Base-by-base conservation (phyloP, 2,888 invertebrate genomes). In the Rugalucina vietnamica region DNA sequence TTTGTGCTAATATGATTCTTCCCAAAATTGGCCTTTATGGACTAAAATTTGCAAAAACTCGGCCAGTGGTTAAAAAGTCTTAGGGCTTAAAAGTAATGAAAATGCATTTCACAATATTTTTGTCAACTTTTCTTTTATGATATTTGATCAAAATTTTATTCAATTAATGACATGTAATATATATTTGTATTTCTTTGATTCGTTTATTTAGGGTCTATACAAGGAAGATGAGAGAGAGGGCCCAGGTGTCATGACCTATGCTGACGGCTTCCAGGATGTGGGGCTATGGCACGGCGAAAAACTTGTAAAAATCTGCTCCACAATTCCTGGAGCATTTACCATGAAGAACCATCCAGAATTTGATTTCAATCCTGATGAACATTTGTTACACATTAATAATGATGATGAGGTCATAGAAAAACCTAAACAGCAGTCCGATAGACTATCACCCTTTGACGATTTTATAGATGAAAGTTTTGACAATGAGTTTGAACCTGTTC, bases 201-300 rank as follows among this genome's bases (percentile, higher is more conserved):
- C 69, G 76, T 76, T 65, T 72, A 83, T 87, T 24, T 79, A 95
- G 94, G 95, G 95, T 69, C 81, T 95, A 39, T 95, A 95, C 87
- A 92, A 91, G 76, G 91, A 92, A 21, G 94, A 94, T 84, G 93
- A 94, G 72, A 82, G 95, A 73, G 90, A 92, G 71, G 95, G 95
- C 0, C 95, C 95, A 14, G 95, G 95, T 0, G 92, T 95, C 24
- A 78, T 94, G 60, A 93, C 93, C 0, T 94, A 95, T 86, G 81
- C 87, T n/a, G 91, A 94, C 79, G 92, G 91, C 8, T 87, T 83
- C 5, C 93, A 94, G 77, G 95, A 95, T 86, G 94, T 95, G 0
- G 95, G 95, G 0, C 88, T 94, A 37, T 95, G 95, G 95, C 91
- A 89, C 49, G 92, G 93, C 5, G 94, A 95, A 81, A 91, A 92